A percentile compares a stretch with the other conserved stretches of the same genome.
These are phyloP conservation scores for Lymantria monacha DNA, from an alignment of 2,888 invertebrate genomes.

Conservation along the genomic window DNA sequence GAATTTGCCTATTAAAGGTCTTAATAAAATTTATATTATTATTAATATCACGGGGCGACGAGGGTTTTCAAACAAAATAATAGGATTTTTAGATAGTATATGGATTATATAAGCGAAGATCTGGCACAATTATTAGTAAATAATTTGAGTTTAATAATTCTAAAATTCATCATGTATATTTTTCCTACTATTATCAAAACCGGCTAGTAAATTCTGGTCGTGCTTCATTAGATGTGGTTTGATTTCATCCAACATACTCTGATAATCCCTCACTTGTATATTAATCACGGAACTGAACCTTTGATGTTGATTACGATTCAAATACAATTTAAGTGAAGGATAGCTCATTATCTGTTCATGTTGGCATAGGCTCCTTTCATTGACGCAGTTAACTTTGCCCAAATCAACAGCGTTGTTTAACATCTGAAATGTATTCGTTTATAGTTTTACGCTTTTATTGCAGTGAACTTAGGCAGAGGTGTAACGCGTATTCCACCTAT, in stretches of 20 bases:
- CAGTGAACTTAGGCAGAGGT: too few relatives aligned
- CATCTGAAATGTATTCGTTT: slow-evolving; percentile 47
- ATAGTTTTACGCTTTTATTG: too few relatives aligned
- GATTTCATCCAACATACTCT: slow-evolving; percentile 46
- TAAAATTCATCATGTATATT: slow-evolving; percentile 65
- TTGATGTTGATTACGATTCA: slow-evolving; percentile 46
- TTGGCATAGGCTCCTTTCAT: slow-evolving; percentile 64
- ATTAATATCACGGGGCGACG: too few relatives aligned
- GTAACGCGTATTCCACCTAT: too few relatives aligned
- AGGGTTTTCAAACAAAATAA: too few relatives aligned
- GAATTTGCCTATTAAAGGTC: too few relatives aligned
- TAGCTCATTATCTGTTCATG: slow-evolving; percentile 66
- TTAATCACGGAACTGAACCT: slow-evolving; percentile 49
- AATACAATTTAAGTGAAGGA: slow-evolving; percentile 63
- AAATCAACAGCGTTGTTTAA: slow-evolving; percentile 60
- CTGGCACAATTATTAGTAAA: too few relatives aligned
- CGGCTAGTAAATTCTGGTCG: slow-evolving; percentile 41
- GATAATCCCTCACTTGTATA: slow-evolving; percentile 49
- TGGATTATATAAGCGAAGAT: too few relatives aligned
- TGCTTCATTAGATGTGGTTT: slow-evolving; percentile 50
- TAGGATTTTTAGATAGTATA: too few relatives aligned
- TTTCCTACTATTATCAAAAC: slow-evolving; percentile 38
- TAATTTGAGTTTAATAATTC: background rate
- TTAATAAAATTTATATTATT: too few relatives aligned
- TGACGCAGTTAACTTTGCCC: slow-evolving; percentile 71